A percentile compares a stretch with the other conserved stretches of the same genome.
Conservation (phyloP, 2,113 vertebrate species). For the Butastur rufipennis region DNA sequence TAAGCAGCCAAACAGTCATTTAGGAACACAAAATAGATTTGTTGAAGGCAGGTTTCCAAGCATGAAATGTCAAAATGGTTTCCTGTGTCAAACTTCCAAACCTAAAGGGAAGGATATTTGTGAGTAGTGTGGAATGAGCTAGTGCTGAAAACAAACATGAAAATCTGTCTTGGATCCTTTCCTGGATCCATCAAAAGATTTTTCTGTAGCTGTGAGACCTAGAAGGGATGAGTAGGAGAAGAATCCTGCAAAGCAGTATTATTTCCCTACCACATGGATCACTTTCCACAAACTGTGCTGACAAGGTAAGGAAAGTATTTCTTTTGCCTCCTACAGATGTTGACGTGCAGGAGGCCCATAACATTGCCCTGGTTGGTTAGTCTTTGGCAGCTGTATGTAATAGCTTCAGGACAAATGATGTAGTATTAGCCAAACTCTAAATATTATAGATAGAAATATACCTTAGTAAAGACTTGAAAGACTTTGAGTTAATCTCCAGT, state of each 20-base stretch:
- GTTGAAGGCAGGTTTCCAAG: slow-evolving; percentile 12
- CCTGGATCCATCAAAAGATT: not conserved
- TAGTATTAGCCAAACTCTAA: not conserved
- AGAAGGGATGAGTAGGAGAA: not conserved
- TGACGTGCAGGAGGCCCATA: not conserved
- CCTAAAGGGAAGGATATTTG: not conserved
- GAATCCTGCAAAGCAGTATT: not conserved
- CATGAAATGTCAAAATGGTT: not conserved
- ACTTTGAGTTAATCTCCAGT: not conserved
- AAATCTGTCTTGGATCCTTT: slow-evolving; percentile 28
- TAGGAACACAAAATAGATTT: slow-evolving; percentile 34
- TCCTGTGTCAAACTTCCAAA: not conserved
- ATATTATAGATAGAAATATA: not conserved
- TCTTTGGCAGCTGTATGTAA: slow-evolving; percentile 3
- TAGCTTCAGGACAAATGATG: not conserved
- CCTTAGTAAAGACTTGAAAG: not conserved
- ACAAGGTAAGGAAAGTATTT: not conserved
- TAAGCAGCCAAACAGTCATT: not conserved
- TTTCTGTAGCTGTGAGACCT: not conserved
- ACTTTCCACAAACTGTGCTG: not conserved
- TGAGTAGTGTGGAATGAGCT: not conserved
- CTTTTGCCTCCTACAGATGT: not conserved
- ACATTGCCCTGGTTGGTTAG: not conserved
- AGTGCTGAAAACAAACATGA: not conserved
- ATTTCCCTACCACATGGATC: not conserved